Evolutionary conservation across 2,113 vertebrate genomes (phyloP), one percentile per base, ranked within the genome.

Genomic region (Myiozetetes cayanensis): DNA sequence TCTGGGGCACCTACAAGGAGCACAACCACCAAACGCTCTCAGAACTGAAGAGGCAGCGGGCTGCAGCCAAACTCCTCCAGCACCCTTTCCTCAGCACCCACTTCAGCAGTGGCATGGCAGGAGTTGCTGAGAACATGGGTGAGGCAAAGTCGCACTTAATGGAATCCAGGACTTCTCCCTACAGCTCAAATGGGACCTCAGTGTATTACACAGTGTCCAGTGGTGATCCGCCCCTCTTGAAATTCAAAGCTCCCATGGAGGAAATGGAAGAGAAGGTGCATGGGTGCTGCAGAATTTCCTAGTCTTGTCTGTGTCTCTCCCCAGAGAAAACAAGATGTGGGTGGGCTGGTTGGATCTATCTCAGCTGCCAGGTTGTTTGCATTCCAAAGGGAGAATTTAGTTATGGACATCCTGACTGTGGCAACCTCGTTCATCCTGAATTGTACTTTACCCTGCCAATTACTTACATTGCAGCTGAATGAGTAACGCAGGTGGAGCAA

Each of bases 121-220:
- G 98, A 22, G 86, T 84, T 43, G 92, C 97, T 0, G 98, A 98
- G 91, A 96, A 94, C 16, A 95, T 90, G 96, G 93, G 79, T 6
- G 98, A 98, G 24, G 98, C 98, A 89, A 99, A 99, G 97, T 98
- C 98, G 25, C 98, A 98, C 92, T 97, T 99, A 97, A 98, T 98
- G 0, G 98, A 90, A 77, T 95, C 98, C 93, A 98, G 98, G 97
- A 98, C 98, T 96, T 99, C 99, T 15, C 98, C 98, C 21, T 99
- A 99, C 88, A 99, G 98, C 89, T 98, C 99, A 97, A 99, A 99
- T 25, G 99, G 99, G 94, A 99, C 97, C 91, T 98, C 99, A 0
- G 98, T 99, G 67, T 99, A 98, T 97, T 99, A 99, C 97, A 99
- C 99, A 3, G 98, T 99, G 33, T 98, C 98, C 98, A 99, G 99